phyloP scores from a whole-genome alignment of 2,797 vertebrate genomes.

The Eulemur mongoz region DNA sequence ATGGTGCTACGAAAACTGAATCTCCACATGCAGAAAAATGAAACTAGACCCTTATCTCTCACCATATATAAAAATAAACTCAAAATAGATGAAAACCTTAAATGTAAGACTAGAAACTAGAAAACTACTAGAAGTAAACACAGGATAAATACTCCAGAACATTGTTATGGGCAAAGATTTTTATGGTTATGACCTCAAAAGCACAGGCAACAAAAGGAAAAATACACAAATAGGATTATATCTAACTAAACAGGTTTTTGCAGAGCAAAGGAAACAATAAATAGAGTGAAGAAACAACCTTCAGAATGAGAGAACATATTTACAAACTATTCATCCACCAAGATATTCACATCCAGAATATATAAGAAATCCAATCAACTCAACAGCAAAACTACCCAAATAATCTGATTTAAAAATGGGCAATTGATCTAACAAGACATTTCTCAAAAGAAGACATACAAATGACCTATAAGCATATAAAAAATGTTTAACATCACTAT shows the following conservation, averaged over 20 bases:
- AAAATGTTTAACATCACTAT: background rate
- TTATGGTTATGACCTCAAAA: background rate
- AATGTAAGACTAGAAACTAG: background rate
- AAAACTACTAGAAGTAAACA: background rate
- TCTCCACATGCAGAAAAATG: background rate
- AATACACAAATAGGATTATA: background rate
- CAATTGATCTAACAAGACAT: background rate
- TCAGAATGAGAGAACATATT: background rate
- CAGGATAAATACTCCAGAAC: background rate
- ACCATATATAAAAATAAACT: background rate
- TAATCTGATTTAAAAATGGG: background rate
- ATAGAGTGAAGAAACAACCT: background rate
- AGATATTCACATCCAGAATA: background rate
- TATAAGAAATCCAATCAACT: background rate
- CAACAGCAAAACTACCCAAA: background rate
- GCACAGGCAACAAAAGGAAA: background rate
- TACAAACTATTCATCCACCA: background rate
- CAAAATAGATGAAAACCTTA: background rate
- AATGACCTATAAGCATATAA: background rate
- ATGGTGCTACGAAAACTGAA: background rate
- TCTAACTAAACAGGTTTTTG: background rate
- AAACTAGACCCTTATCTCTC: background rate
- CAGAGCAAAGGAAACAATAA: background rate
- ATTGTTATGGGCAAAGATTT: no score
- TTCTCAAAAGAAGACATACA: background rate